phyloP scores from a whole-genome alignment of 2,113 vertebrate species.

The Vulpes vulpes region DNA sequence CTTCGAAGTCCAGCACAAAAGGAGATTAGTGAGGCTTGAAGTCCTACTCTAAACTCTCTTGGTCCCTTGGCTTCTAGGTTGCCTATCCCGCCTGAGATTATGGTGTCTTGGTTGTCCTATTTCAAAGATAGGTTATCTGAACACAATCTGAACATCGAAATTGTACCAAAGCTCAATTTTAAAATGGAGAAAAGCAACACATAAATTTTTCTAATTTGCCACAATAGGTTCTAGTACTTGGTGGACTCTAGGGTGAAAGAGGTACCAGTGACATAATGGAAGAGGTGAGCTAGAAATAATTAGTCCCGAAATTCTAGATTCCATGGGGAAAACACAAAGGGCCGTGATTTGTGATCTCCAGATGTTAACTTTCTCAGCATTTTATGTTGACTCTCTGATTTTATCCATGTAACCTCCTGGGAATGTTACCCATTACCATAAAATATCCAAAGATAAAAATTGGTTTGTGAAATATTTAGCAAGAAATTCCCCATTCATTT shows the following conservation, averaged over 20 bases:
- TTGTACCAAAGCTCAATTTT: background rate
- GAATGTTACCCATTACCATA: background rate
- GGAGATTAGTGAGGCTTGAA: background rate
- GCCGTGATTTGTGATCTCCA: background rate
- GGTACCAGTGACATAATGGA: background rate
- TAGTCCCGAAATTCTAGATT: slow-evolving; percentile 18
- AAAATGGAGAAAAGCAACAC: background rate
- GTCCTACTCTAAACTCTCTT: background rate
- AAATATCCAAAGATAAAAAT: slow-evolving; percentile 1
- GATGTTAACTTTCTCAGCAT: slow-evolving; percentile 18
- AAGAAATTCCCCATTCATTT: background rate
- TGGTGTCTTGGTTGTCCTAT: background rate
- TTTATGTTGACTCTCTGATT: slow-evolving; percentile 32
- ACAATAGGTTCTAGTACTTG: background rate
- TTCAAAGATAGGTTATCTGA: background rate
- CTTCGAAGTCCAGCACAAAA: background rate
- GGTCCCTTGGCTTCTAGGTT: background rate
- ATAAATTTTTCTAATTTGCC: background rate
- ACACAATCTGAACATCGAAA: background rate
- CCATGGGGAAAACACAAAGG: background rate
- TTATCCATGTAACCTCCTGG: background rate
- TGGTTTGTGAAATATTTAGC: background rate
- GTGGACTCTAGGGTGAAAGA: background rate
- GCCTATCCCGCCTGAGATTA: background rate
- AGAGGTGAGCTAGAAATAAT: slow-evolving; percentile 10